Percentiles rank a stretch among this genome's conserved stretches.
phyloP scores from a whole-genome alignment of 2,797 vertebrate species.

The Betta splendens region DNA sequence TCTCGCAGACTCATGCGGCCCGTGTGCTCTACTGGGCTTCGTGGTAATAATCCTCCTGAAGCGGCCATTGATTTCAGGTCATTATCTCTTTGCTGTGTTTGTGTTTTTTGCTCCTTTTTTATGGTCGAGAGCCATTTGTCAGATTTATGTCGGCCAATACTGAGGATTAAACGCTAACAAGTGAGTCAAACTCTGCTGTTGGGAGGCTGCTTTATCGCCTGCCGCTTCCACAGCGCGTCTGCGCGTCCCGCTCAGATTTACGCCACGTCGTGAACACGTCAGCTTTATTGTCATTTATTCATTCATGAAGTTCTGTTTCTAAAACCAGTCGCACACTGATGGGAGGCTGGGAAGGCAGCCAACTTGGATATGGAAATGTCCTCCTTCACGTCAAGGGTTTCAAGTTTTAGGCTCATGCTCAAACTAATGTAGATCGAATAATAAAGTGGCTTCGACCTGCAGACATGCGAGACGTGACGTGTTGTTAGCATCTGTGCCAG shows the following conservation, averaged over 20 bases:
- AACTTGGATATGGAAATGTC: conserved; percentile 5
- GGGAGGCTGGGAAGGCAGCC: neutral
- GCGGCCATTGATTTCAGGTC: conserved; percentile 40
- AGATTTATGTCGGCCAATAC: conserved; percentile 15
- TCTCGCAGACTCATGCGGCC: no score
- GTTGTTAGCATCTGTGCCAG: no score
- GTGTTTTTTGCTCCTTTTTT: conserved; percentile 9
- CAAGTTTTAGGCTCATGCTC: neutral
- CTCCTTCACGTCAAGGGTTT: conserved; percentile 2
- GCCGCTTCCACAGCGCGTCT: no score
- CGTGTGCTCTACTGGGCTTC: neutral
- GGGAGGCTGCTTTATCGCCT: conserved; percentile 1
- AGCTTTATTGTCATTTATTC: conserved; percentile 31
- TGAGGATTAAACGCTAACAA: conserved; percentile 31
- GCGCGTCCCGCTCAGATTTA: conserved; percentile 3
- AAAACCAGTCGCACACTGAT: conserved; percentile 6
- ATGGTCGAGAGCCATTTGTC: conserved; percentile 9
- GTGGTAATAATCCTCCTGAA: conserved; percentile 2
- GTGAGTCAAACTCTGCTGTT: conserved; percentile 5
- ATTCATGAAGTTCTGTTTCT: conserved; percentile 28
- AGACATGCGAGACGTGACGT: no score
- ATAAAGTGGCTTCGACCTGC: no score
- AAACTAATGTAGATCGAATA: no score
- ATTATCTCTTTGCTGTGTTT: conserved; percentile 36
- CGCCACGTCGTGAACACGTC: neutral